Conservation (phyloP, 2,113 vertebrate species). For the Hippocampus zosterae region DNA sequence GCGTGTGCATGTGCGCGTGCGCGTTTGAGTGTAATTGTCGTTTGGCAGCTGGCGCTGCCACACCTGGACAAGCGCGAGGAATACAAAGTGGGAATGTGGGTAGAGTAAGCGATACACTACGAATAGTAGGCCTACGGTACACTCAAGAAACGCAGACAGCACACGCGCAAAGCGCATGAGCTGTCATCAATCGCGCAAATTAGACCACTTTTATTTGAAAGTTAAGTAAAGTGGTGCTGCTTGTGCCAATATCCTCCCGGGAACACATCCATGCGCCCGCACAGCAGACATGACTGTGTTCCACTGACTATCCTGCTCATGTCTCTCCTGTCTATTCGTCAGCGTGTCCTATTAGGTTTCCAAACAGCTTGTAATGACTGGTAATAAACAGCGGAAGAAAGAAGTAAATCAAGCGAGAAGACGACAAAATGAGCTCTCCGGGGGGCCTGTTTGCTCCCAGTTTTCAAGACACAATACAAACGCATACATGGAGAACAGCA, state of each 20-base stretch:
- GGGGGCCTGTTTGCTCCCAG: conserved; percentile 63
- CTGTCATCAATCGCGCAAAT: conserved; percentile 44
- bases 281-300: conserved; percentile 35
- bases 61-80: conserved; percentile 66
- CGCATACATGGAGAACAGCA: neutral
- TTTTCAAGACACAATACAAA: conserved; percentile 52
- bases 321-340: conserved; percentile 61
- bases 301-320: conserved; percentile 21
- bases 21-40: conserved; percentile 30
- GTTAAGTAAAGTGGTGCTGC: conserved; percentile 37
- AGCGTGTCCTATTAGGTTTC: conserved; percentile 74
- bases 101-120: conserved; percentile 9
- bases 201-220: conserved; percentile 29
- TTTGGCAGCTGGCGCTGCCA: conserved; percentile 73
- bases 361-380: conserved; percentile 84
- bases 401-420: conserved; percentile 79
- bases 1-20: conserved; percentile 20
- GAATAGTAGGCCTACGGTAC: conserved; percentile 8
- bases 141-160: conserved; percentile 7
- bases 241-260: conserved; percentile 38
- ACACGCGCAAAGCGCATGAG: conserved; percentile 19
- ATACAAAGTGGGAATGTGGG: conserved; percentile 11
- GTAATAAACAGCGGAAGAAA: conserved; percentile 79
- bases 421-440: conserved; percentile 76
- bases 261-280: conserved; percentile 16